phyloP scores from a whole-genome alignment of 1,140 invertebrate genomes.

The Hermetia illucens region DNA sequence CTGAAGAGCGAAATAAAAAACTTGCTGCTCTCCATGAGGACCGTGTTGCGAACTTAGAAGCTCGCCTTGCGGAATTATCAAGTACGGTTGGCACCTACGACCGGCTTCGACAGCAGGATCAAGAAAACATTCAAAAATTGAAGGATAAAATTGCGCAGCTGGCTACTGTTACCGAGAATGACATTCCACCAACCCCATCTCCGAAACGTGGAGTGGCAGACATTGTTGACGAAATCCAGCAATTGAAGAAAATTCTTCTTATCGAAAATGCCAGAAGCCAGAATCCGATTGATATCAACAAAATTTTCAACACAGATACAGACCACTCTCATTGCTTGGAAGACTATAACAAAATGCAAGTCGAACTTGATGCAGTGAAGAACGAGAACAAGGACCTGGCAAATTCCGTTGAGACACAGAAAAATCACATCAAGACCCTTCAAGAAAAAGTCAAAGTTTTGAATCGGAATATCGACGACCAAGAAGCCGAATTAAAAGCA shows the following conservation, averaged over 20 bases:
- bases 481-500: constrained; percentile 35
- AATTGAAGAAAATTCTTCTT: constrained; percentile 37
- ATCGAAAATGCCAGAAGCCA: constrained; percentile 36
- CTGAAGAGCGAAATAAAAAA: constrained; percentile 50
- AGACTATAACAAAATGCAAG: constrained; percentile 33
- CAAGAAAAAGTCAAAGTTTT: constrained; percentile 48
- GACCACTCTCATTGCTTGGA: constrained; percentile 30
- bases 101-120: constrained; percentile 53
- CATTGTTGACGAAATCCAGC: constrained; percentile 39
- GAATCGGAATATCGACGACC: constrained; percentile 43
- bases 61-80: constrained; percentile 63
- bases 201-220: constrained; percentile 10
- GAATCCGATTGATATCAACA: constrained; percentile 36
- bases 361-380: constrained; percentile 31
- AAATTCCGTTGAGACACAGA: constrained; percentile 35
- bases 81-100: constrained; percentile 67
- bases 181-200: background rate
- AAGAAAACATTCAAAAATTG: constrained; percentile 55
- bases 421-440: constrained; percentile 42
- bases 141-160: constrained; percentile 35
- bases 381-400: constrained; percentile 27
- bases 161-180: background rate
- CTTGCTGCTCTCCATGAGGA: constrained; percentile 55
- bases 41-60: constrained; percentile 60
- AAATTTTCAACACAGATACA: constrained; percentile 29